Evolutionary conservation across 2,888 invertebrate species (phyloP).

Genomic region (Anaspis maculata): DNA sequence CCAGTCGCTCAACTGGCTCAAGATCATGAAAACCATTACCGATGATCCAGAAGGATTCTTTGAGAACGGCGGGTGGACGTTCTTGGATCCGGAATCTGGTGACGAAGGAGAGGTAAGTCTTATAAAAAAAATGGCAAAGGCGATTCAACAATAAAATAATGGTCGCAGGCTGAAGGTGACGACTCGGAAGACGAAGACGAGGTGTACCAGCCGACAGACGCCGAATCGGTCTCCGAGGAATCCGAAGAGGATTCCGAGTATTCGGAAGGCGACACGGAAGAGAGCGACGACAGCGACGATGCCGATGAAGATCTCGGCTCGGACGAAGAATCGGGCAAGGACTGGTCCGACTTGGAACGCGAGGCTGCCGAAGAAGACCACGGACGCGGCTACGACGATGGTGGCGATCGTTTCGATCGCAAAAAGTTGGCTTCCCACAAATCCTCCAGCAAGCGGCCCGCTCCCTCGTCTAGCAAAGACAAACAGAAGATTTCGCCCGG

Average conservation of each 20-base stretch:
- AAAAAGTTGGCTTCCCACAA: slow-evolving; percentile 36
- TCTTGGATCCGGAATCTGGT: slow-evolving; percentile 92
- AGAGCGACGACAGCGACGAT: slow-evolving; percentile 45
- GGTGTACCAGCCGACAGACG: slow-evolving; percentile 68
- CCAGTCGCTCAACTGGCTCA: slow-evolving; percentile 97
- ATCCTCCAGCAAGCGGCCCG: slow-evolving; percentile 18
- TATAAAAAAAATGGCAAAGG: no score
- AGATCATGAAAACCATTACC: slow-evolving; percentile 99
- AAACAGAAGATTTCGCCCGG: slow-evolving; percentile 13
- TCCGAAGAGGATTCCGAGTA: slow-evolving; percentile 85
- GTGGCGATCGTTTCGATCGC: slow-evolving; percentile 36
- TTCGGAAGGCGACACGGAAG: slow-evolving; percentile 74
- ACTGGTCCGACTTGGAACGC: slow-evolving; percentile 98
- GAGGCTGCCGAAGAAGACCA: slow-evolving; percentile 90
- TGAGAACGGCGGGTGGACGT: slow-evolving; percentile 97
- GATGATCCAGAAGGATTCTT: slow-evolving; percentile 99
- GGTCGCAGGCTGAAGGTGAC: slow-evolving; percentile 50
- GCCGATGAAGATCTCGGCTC: slow-evolving; percentile 48
- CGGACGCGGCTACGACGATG: slow-evolving; percentile 56
- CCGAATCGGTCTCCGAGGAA: slow-evolving; percentile 62
- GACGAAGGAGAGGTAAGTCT: no score
- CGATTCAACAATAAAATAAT: no score
- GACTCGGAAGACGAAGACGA: slow-evolving; percentile 52
- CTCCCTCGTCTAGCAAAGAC: slow-evolving; percentile 18
- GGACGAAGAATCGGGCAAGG: slow-evolving; percentile 97